phyloP scores from a whole-genome alignment of 2,888 invertebrate species.

The Helleia helle region DNA sequence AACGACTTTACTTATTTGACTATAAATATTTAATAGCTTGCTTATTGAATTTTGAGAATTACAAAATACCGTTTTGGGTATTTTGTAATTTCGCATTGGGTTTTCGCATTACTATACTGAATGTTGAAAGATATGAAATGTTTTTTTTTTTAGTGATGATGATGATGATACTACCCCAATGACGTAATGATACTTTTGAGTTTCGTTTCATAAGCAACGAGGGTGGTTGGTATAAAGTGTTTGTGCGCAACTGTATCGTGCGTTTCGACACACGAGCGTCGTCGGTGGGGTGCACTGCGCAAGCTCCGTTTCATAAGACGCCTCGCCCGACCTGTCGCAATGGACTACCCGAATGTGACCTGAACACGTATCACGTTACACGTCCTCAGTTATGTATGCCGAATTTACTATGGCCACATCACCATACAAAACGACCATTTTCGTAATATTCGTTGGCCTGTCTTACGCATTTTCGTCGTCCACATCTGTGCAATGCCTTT shows the following conservation, averaged over 20 bases:
- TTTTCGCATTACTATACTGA: too few species aligned
- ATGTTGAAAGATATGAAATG: too few species aligned
- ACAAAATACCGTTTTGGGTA: too few species aligned
- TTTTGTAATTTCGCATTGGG: too few species aligned
- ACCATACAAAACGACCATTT: conserved; percentile 1
- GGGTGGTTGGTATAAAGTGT: conserved; percentile 39
- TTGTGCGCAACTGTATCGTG: conserved; percentile 52
- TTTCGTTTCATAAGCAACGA: too few species aligned
- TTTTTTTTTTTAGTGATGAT: too few species aligned
- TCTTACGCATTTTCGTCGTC: not conserved
- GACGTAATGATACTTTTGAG: too few species aligned
- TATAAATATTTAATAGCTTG: too few species aligned
- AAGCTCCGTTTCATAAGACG: conserved; percentile 70
- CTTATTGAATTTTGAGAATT: too few species aligned
- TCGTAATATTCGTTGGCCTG: not conserved
- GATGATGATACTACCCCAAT: too few species aligned
- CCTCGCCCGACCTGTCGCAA: conserved; percentile 67
- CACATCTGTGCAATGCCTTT: too few species aligned
- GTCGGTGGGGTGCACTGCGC: conserved; percentile 60
- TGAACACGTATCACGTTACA: conserved; percentile 66
- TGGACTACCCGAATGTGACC: conserved; percentile 70
- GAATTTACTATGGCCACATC: conserved; percentile 25
- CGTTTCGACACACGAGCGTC: conserved; percentile 59
- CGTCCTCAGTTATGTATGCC: conserved; percentile 36
- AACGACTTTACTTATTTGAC: too few species aligned